A percentile compares a stretch with the other conserved stretches of the same genome.
Conservation (phyloP, 2,888 invertebrate genomes). For the Heliconius charithonia region DNA sequence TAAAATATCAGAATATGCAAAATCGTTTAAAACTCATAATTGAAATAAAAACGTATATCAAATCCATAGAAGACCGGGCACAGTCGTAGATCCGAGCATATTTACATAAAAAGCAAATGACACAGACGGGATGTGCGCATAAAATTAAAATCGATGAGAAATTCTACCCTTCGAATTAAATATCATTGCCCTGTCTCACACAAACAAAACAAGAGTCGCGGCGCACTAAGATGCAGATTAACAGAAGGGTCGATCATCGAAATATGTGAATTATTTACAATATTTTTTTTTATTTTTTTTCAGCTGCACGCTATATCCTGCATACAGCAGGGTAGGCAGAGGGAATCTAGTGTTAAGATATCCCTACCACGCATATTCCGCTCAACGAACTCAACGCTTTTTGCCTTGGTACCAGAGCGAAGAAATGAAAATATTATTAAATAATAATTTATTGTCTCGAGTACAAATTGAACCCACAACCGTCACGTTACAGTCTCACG, state of each 20-base stretch:
- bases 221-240: constrained; percentile 73
- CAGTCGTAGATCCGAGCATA: constrained; percentile 74
- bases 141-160: constrained; percentile 84
- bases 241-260: constrained; percentile 61
- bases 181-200: constrained; percentile 78
- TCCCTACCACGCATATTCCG: not conserved
- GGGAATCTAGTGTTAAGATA: not conserved
- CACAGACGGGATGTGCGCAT: constrained; percentile 81
- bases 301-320: not conserved
- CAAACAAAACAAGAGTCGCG: constrained; percentile 57
- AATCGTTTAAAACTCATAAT: constrained; percentile 60
- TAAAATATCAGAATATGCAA: constrained; percentile 47
- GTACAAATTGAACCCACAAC: not conserved
- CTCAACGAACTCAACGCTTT: not conserved
- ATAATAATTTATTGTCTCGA: not conserved
- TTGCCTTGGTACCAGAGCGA: not conserved
- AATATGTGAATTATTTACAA: constrained; percentile 40
- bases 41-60: constrained; percentile 67
- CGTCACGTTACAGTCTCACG: not conserved
- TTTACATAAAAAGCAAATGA: constrained; percentile 84
- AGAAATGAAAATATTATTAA: not conserved
- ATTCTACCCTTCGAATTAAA: constrained; percentile 83
- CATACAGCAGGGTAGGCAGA: not conserved
- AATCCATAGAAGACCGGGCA: constrained; percentile 66
- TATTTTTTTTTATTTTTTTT: not conserved